Evolutionary conservation across 1,140 invertebrate genomes (phyloP), one percentile per base, ranked within the genome.

Genomic region (Drosophila seguyi): DNA sequence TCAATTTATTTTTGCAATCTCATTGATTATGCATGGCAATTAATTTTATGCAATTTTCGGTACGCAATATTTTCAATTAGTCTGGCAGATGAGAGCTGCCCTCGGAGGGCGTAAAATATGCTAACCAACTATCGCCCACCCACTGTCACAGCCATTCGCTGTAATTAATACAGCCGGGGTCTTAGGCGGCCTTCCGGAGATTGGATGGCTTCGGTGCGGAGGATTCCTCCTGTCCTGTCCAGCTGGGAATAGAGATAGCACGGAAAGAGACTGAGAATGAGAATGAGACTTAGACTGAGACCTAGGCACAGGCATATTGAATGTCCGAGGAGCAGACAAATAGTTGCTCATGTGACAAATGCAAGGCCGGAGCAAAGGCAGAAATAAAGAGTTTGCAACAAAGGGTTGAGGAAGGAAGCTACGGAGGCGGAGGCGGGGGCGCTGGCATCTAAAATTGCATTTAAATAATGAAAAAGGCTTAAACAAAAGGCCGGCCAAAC

Each of bases 401-500:
- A 41, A 36, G 39, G 25, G 6, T 13, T 18, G 47, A 10, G 20
- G 16, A 34, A 22, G 20, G 16, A 20, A 13, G 38, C 16, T 6
- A 18, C 14, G 13, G n/a, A 31, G 6, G 22, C 18, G 31, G n/a
- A n/a, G n/a, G n/a, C n/a, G n/a, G n/a, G 18, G 11, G 4, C 34
- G 53, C 34, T 31, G 77, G 59, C 75, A 78, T 74, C 69, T 73
- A 79, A 63, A 85, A 84, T 84, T 84, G 81, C 81, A 84, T 85
- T 84, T 84, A 85, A 84, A 84, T 85, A 84, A 84, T 84, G 81
- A 62, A 75, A 75, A 84, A 76, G 72, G 58, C 60, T 75, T 53
- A 72, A 56, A 76, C 76, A 84, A 84, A 72, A 73, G 66, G 61
- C 53, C 16, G 45, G 58, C 56, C 59, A 68, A 79, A 76, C 74